These are phyloP conservation scores for Erpetoichthys calabaricus DNA, from an alignment of 2,797 vertebrate genomes.

Conservation along the genomic window DNA sequence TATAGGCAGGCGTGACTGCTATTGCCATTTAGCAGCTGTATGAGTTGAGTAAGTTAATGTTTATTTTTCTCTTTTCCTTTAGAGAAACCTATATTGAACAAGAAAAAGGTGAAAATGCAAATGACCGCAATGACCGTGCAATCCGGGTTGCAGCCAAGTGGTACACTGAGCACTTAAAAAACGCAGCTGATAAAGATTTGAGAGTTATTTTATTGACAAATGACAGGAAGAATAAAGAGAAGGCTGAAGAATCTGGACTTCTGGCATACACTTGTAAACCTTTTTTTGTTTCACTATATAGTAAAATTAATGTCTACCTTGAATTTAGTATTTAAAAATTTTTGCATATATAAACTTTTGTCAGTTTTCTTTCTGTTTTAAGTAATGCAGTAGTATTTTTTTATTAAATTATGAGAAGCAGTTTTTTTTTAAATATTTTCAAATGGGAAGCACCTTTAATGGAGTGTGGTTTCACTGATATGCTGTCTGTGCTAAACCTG, in stretches of 20 bases:
- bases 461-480: no score
- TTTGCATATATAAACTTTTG: no score
- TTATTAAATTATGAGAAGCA: no score
- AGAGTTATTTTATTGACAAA: slow-evolving; percentile 84
- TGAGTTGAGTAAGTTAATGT: not conserved
- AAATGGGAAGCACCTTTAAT: no score
- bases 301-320: no score
- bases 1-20: no score
- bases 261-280: slow-evolving; percentile 72
- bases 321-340: no score
- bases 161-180: slow-evolving; percentile 75
- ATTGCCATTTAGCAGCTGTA: no score
- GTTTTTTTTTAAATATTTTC: no score
- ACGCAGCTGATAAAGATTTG: slow-evolving; percentile 33
- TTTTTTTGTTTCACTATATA: not conserved
- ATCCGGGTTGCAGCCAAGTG: slow-evolving; percentile 78
- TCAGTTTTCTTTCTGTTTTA: no score
- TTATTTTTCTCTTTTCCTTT: slow-evolving; percentile 8
- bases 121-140: slow-evolving; percentile 86
- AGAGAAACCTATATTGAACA: slow-evolving; percentile 87
- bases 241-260: slow-evolving; percentile 65
- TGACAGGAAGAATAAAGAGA: slow-evolving; percentile 75
- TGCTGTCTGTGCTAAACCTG: no score
- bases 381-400: no score
- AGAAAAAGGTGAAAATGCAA: slow-evolving; percentile 74